Evolutionary conservation across 2,888 invertebrate species (phyloP).

Genomic region (Prenolepis imparis): DNA sequence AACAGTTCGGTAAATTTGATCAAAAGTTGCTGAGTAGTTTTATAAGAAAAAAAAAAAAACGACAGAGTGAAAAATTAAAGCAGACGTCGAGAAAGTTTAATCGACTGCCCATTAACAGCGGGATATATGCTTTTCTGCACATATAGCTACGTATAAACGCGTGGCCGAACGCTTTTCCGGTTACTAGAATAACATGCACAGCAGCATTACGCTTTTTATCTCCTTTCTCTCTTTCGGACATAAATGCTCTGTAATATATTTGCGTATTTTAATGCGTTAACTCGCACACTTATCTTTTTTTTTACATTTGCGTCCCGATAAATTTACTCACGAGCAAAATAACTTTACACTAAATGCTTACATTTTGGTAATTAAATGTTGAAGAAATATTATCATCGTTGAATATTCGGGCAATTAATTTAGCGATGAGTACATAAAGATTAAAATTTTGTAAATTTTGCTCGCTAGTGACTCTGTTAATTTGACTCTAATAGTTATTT

Average conservation of each 20-base stretch:
- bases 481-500: not conserved
- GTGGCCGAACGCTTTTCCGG: constrained; percentile 4
- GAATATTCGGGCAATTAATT: constrained; percentile 21
- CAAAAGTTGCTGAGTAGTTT: not conserved
- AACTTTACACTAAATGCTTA: constrained; percentile 25
- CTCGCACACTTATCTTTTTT: not conserved
- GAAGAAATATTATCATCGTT: not conserved
- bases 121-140: not conserved
- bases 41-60: constrained; percentile 1
- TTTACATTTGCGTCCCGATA: not conserved
- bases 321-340: not conserved
- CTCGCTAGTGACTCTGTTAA: not conserved
- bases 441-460: constrained; percentile 9
- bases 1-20: constrained; percentile 24
- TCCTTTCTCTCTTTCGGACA: not conserved
- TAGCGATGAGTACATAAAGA: not conserved
- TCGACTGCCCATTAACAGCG: constrained; percentile 39
- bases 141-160: not conserved
- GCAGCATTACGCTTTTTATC: constrained; percentile 14
- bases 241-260: constrained; percentile 26
- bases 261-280: not conserved
- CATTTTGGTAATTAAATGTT: constrained; percentile 20
- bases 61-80: constrained; percentile 38
- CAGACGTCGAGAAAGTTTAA: constrained; percentile 29
- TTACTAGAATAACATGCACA: constrained; percentile 15